Percentiles rank a stretch among this genome's conserved stretches.
Evolutionary conservation across 2,797 vertebrate genomes (phyloP).

Genomic region (Manis javanica): DNA sequence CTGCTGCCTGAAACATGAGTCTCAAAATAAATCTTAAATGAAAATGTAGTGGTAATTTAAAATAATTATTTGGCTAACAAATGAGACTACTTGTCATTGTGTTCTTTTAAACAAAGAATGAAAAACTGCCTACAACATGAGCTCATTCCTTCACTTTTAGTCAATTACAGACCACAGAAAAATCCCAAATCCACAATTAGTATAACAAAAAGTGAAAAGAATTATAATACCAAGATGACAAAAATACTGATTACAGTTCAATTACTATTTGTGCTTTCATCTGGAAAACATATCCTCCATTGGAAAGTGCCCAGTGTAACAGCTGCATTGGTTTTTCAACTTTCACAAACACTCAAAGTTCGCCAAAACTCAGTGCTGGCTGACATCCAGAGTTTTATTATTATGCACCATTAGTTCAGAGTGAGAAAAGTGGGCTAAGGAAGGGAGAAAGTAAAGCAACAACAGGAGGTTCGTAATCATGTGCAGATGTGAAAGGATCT

Average conservation of each 20-base stretch:
- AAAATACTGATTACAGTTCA: slow-evolving; percentile 73
- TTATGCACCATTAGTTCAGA: slow-evolving; percentile 85
- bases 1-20: neutral
- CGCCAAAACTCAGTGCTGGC: slow-evolving; percentile 84
- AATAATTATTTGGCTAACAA: slow-evolving; percentile 31
- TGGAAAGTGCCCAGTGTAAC: slow-evolving; percentile 76
- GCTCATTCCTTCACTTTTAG: slow-evolving; percentile 44
- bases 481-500: slow-evolving; percentile 84
- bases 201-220: slow-evolving; percentile 55
- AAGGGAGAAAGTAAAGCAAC: slow-evolving; percentile 35
- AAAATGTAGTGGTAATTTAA: slow-evolving; percentile 53
- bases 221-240: slow-evolving; percentile 7
- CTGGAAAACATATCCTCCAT: slow-evolving; percentile 74
- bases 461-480: slow-evolving; percentile 78
- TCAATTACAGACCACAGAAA: slow-evolving; percentile 46
- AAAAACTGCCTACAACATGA: slow-evolving; percentile 34
- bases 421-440: slow-evolving; percentile 83
- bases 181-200: slow-evolving; percentile 63
- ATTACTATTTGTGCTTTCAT: slow-evolving; percentile 56
- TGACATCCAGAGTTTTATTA: slow-evolving; percentile 82
- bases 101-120: neutral
- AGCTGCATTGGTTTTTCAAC: slow-evolving; percentile 84
- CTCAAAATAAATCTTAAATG: slow-evolving; percentile 16
- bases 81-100: slow-evolving; percentile 5
- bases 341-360: slow-evolving; percentile 84